Evolutionary conservation across 2,888 invertebrate genomes (phyloP), one percentile per base, ranked within the genome.

Genomic region (Pilophorus perplexus): DNA sequence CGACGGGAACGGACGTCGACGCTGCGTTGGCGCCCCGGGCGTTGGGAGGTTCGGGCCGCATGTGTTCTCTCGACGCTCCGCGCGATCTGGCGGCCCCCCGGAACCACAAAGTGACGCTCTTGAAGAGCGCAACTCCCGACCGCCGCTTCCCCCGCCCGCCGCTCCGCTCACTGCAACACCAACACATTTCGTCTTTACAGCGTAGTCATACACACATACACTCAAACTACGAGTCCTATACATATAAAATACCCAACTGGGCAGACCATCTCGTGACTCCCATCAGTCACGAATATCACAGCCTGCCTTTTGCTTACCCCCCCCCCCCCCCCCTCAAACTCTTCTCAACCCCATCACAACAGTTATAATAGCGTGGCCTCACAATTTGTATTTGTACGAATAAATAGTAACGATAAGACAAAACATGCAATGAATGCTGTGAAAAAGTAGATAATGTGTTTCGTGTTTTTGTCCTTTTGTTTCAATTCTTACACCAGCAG

Each of bases 71-170:
- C 14, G 16, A 27, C 23, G 22, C 6, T n/a, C 12, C 14, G 12
- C 28, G 14, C 18, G 46, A 16, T n/a, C 3, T 12, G 27, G 62
- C 62, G 12, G 44, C 60, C 22, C 40, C 22, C 16, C 57, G 44
- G 48, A 57, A 55, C 20, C 23, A 57, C 12, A 66, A 23, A 37
- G 66, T 46, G 55, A 66, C 66, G 66, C 57, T 66, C 22, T 59
- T 55, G 52, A 66, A 66, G 44, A 66, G 66, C 55, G 66, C 66
- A 55, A 66, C 66, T 57, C 66, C 66, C 5, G 66, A 57, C 16
- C 44, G 37, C 22, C 66, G 57, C 37, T 48, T 57, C 46, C 22
- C 44, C 57, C 66, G 66, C 55, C 66, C 37, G n/a, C n/a, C n/a
- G n/a, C n/a, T n/a, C 37, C 57, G 55, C 22, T 52, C 28, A 10